phyloP scores from a whole-genome alignment of 2,113 vertebrate genomes.

The Sebastes fasciatus region DNA sequence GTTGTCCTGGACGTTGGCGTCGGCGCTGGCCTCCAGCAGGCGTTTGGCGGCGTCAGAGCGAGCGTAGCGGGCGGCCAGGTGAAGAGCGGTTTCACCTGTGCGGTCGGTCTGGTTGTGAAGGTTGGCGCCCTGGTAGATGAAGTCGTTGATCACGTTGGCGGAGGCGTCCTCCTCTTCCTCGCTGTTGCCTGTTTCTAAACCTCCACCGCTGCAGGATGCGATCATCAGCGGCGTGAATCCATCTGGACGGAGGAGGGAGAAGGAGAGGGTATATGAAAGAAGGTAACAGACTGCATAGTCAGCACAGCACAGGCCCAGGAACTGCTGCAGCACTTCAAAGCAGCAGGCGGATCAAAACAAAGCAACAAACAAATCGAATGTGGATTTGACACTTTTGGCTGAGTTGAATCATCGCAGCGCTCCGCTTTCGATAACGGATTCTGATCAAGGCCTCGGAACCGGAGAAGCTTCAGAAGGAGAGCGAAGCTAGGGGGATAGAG shows the following conservation, averaged over 20 bases:
- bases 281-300: constrained; percentile 45
- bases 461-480: constrained; percentile 72
- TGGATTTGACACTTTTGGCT: constrained; percentile 77
- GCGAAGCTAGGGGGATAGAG: constrained; percentile 69
- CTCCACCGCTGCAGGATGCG: constrained; percentile 96
- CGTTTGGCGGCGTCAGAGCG: constrained; percentile 97
- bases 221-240: constrained; percentile 99
- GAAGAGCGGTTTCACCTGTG: constrained; percentile 94
- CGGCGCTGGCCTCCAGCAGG: constrained; percentile 95
- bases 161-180: constrained; percentile 96
- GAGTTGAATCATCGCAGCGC: constrained; percentile 73
- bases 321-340: constrained; percentile 76
- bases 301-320: constrained; percentile 43
- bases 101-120: constrained; percentile 99
- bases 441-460: constrained; percentile 76
- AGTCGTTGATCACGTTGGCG: constrained; percentile 94
- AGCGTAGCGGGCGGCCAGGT: constrained; percentile 96
- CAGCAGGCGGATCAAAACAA: constrained; percentile 68
- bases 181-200: constrained; percentile 94
- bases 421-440: constrained; percentile 77
- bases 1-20: constrained; percentile 98
- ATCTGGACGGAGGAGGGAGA: constrained; percentile 80
- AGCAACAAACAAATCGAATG: constrained; percentile 83
- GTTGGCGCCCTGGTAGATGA: constrained; percentile 97
- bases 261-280: background rate